A percentile compares a stretch with the other conserved stretches of the same genome.
These are phyloP conservation scores for Chloromyia formosa DNA, from an alignment of 2,888 invertebrate genomes.

Conservation along the genomic window DNA sequence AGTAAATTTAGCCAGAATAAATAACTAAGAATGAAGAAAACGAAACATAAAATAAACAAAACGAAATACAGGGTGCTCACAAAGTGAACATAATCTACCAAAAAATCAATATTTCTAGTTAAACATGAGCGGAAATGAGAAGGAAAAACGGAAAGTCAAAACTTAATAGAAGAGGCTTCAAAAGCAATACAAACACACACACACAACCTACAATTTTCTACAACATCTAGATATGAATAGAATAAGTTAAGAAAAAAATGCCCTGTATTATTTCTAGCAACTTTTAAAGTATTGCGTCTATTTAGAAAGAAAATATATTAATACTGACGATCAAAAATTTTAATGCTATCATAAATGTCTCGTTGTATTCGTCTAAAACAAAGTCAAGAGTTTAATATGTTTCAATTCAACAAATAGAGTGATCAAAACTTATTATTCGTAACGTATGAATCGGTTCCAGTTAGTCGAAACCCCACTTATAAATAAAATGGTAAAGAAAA, in stretches of 20 bases:
- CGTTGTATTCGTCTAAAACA: conserved; percentile 18
- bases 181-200: conserved; percentile 26
- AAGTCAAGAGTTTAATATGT: background rate
- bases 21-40: background rate
- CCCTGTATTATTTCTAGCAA: conserved; percentile 25
- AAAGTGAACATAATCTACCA: conserved; percentile 30
- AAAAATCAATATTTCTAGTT: background rate
- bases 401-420: background rate
- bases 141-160: too few relatives aligned
- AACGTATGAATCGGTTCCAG: background rate
- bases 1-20: background rate
- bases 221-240: conserved; percentile 22
- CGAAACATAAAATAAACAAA: conserved; percentile 15
- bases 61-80: conserved; percentile 41
- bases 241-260: conserved; percentile 12
- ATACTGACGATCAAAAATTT: conserved; percentile 17
- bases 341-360: conserved; percentile 24
- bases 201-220: background rate
- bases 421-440: background rate
- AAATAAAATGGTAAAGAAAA: conserved; percentile 20
- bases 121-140: background rate
- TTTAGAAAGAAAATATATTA: background rate
- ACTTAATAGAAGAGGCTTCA: conserved; percentile 4
- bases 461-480: background rate
- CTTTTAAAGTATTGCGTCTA: background rate